A percentile compares a stretch with the other conserved stretches of the same genome.
Evolutionary conservation across 2,888 invertebrate genomes (phyloP).

Genomic region (Eupithecia tripunctaria): DNA sequence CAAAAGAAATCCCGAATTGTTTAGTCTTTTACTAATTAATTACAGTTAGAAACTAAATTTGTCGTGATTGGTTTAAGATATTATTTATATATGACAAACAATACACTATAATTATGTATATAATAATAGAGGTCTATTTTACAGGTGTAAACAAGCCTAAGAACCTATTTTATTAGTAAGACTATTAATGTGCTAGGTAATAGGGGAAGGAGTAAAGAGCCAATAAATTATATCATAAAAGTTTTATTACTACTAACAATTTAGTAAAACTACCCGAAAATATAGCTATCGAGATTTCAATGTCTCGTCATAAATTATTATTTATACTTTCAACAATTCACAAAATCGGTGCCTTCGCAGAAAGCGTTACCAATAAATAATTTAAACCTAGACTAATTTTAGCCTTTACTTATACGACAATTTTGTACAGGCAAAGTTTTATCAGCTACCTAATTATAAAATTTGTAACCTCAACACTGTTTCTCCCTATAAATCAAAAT

Average conservation of each 20-base stretch:
- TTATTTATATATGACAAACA: neutral
- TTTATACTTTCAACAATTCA: constrained; percentile 62
- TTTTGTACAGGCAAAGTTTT: neutral
- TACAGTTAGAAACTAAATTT: neutral
- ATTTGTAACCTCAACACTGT: neutral
- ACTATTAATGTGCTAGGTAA: neutral
- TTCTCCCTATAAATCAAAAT: neutral
- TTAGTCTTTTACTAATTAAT: neutral
- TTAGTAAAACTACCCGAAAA: constrained; percentile 69
- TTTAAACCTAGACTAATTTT: constrained; percentile 15
- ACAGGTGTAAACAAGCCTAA: neutral
- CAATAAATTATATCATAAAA: constrained; percentile 51
- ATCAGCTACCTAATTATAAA: neutral
- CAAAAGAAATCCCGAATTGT: neutral
- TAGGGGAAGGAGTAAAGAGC: neutral
- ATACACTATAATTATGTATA: neutral
- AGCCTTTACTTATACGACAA: neutral
- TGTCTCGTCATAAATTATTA: constrained; percentile 67
- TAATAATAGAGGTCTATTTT: too few species aligned
- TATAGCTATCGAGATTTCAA: constrained; percentile 56
- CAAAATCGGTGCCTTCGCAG: constrained; percentile 42
- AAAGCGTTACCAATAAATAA: constrained; percentile 27
- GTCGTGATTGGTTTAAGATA: neutral
- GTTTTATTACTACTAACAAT: constrained; percentile 71
- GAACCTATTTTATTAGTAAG: neutral